A percentile compares a stretch with the other conserved stretches of the same genome.
phyloP scores from a whole-genome alignment of 2,888 invertebrate species.

The Melipona bicolor region DNA sequence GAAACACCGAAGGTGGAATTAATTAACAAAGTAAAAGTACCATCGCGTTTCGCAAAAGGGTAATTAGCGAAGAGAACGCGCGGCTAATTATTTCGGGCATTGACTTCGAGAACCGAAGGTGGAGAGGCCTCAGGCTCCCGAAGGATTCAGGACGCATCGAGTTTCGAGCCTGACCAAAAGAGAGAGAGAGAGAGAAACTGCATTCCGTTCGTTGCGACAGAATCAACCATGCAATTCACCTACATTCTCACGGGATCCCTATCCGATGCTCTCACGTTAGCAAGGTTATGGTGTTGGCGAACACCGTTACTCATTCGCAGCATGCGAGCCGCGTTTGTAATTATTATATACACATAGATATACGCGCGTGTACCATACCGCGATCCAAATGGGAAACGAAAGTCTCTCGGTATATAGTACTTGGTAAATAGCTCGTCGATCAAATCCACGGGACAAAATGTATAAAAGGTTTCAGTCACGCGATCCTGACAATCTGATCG shows the following conservation, averaged over 20 bases:
- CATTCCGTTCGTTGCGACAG: constrained; percentile 65
- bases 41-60: background rate
- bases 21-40: constrained; percentile 22
- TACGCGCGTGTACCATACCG: background rate
- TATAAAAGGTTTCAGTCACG: background rate
- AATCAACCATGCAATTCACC: constrained; percentile 74
- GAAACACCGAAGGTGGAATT: background rate
- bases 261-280: constrained; percentile 51
- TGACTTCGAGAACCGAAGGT: background rate
- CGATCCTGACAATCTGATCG: constrained; percentile 1
- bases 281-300: constrained; percentile 53
- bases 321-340: constrained; percentile 33
- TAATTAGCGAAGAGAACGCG: constrained; percentile 5
- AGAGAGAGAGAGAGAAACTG: constrained; percentile 33
- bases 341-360: constrained; percentile 22
- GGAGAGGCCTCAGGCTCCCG: background rate
- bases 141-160: constrained; percentile 27
- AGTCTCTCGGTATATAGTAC: constrained; percentile 8
- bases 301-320: constrained; percentile 65
- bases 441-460: background rate
- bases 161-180: constrained; percentile 35
- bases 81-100: constrained; percentile 26
- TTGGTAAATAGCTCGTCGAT: constrained; percentile 1
- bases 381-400: constrained; percentile 42
- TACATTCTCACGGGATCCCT: constrained; percentile 78